Evolutionary conservation across 2,888 invertebrate genomes (phyloP).

Genomic region (Tanypteryx hageni): DNA sequence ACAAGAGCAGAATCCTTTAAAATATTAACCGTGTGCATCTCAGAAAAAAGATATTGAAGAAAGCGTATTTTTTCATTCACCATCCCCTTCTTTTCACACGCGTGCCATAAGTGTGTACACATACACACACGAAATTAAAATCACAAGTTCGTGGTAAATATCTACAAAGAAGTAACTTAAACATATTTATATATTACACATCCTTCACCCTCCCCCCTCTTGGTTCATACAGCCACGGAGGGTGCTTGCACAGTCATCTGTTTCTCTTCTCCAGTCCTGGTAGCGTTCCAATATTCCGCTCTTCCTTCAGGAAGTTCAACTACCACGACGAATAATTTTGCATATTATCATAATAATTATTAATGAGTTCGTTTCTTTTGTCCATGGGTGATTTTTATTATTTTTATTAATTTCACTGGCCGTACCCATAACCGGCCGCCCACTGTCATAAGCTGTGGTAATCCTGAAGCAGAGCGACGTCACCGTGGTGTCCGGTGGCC

Average conservation of each 20-base stretch:
- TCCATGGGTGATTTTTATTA: slow-evolving; percentile 11
- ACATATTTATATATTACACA: neutral
- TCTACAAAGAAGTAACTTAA: slow-evolving; percentile 6
- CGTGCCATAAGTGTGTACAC: neutral
- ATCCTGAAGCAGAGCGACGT: slow-evolving; percentile 71
- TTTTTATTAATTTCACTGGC: slow-evolving; percentile 69
- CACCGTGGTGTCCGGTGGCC: slow-evolving; percentile 67
- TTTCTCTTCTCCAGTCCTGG: too few species aligned
- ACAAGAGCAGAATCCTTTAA: neutral
- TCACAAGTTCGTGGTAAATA: slow-evolving; percentile 3
- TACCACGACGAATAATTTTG: neutral
- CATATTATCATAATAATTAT: neutral
- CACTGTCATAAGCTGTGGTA: slow-evolving; percentile 73
- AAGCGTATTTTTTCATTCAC: neutral
- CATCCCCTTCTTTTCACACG: neutral
- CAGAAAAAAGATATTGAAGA: neutral
- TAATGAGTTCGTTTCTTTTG: neutral
- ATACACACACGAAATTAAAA: neutral
- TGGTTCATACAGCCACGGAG: too few species aligned
- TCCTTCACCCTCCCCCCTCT: neutral
- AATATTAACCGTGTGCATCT: too few species aligned
- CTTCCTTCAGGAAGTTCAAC: neutral
- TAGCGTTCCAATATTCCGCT: too few species aligned
- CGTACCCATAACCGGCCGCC: slow-evolving; percentile 72
- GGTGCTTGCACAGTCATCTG: too few species aligned